phyloP scores from a whole-genome alignment of 2,888 invertebrate species.

The Zele albiditarsus region DNA sequence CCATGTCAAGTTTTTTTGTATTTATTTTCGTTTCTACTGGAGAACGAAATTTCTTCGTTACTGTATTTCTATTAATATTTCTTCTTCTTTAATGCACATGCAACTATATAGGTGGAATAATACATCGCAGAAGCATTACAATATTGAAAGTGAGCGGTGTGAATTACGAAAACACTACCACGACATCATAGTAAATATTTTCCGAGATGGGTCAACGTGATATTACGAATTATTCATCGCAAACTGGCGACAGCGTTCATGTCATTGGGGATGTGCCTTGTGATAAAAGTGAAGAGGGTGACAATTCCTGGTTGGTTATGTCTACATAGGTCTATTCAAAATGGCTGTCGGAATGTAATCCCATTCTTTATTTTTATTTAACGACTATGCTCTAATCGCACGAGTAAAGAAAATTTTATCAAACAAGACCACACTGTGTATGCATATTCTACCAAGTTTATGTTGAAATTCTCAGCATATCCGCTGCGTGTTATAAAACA shows the following conservation, averaged over 20 bases:
- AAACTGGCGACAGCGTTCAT: conserved; percentile 36
- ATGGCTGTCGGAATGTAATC: neutral
- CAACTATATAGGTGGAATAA: neutral
- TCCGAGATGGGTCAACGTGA: conserved; percentile 61
- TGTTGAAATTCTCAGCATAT: too few species aligned
- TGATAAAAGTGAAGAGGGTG: conserved; percentile 32
- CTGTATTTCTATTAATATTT: neutral
- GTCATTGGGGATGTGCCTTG: conserved; percentile 10
- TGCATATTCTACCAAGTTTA: too few species aligned
- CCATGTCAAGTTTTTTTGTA: neutral
- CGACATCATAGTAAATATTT: conserved; percentile 49
- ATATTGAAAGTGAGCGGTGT: neutral
- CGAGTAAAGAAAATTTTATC: too few species aligned
- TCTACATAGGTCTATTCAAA: conserved; percentile 4
- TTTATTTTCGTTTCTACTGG: neutral
- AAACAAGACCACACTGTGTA: too few species aligned
- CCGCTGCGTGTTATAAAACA: too few species aligned
- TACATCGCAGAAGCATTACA: neutral
- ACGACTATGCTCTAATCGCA: neutral
- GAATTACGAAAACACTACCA: neutral
- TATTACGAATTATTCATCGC: conserved; percentile 61
- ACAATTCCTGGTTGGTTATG: neutral
- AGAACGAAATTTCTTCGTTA: neutral
- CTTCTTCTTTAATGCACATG: neutral
- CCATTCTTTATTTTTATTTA: neutral